These are phyloP conservation scores for Cercopithecus mitis DNA, from an alignment of 2,797 vertebrate species.

Conservation along the genomic window DNA sequence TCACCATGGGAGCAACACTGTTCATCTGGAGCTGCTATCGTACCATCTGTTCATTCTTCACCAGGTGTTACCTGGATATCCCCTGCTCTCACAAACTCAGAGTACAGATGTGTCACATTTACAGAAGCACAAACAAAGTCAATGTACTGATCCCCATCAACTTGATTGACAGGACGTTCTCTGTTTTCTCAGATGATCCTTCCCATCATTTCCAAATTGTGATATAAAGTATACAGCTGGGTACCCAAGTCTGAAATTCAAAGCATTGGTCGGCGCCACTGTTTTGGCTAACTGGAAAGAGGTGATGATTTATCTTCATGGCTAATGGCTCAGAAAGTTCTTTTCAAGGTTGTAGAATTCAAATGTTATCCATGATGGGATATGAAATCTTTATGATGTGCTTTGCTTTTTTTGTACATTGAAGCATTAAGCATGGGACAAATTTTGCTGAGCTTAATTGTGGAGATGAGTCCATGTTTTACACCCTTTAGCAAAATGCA, in stretches of 20 bases:
- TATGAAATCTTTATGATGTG: background rate
- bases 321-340: background rate
- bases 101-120: background rate
- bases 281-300: background rate
- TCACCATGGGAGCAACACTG: background rate
- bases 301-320: background rate
- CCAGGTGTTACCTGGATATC: background rate
- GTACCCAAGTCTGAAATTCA: background rate
- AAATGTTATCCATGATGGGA: background rate
- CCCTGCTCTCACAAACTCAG: background rate
- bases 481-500: background rate
- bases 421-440: background rate
- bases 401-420: background rate
- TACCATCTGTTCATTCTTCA: background rate
- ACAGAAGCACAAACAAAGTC: background rate
- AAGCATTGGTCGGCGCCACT: background rate
- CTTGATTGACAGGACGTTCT: background rate
- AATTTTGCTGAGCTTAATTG: accelerated
- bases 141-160: background rate
- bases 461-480: background rate
- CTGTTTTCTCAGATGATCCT: background rate
- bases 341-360: background rate
- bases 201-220: background rate
- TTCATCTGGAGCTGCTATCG: background rate
- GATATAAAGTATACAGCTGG: background rate